Base-by-base conservation (phyloP, 2,113 vertebrate genomes). In the Phyllostomus discolor region DNA sequence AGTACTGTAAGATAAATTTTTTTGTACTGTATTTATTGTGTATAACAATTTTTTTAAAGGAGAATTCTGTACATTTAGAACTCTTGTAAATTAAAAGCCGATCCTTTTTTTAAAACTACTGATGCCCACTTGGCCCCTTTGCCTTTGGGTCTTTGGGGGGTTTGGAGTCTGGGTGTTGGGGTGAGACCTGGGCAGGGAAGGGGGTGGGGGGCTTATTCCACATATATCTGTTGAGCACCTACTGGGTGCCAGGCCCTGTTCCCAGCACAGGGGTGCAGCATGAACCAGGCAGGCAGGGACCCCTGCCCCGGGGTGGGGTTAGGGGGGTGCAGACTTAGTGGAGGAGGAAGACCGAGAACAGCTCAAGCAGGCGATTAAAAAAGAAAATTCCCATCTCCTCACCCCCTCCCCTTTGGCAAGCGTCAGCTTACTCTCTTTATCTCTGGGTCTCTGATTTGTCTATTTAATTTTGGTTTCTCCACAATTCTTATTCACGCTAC, bases 21-120 rank as follows among this genome's bases (percentile, higher is more conserved):
- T 98, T 99, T 99, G 99, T 99, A 99, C 99, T 99, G 99, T 99
- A 99, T 99, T 99, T 99, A 99, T 99, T 99, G 99, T 99, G 99
- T 99, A 99, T 99, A 99, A 99, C 99, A 98, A 99, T 98, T 99
- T 99, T 99, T 99, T 99, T 98, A 98, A 99, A 98, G 99, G 98
- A 97, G 91, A 99, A 99, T 98, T 99, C 96, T 98, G 99, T 99
- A 99, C 99, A 99, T 99, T 99, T 99, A 99, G 99, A 99, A 99
- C 99, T 99, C 99, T 99, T 98, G 98, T 99, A 99, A 99, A 99
- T 99, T 99, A 99, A 99, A 99, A 97, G 87, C 98, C 97, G 98
- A 98, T 99, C 98, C 99, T 99, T 99, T 99, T 99, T 99, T 99
- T 99, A 98, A 99, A 99, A 96, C 96, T 91, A 97, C 82, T 57